Conservation (phyloP, 53 echinoderm and acorn worm genomes). For the Paracentrotus lividus region DNA sequence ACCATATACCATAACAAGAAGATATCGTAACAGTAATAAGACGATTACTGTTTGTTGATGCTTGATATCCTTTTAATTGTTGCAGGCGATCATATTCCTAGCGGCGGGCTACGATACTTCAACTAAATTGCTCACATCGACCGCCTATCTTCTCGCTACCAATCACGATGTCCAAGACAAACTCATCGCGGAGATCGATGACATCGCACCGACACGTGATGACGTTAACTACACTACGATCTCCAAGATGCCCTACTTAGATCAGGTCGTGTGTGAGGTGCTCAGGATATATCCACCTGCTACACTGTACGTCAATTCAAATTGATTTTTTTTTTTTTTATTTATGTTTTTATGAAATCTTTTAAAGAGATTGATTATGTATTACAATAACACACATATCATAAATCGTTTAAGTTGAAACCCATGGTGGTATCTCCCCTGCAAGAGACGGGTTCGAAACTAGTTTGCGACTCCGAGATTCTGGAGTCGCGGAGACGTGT, state of each 20-base stretch:
- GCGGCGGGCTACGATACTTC: conserved; percentile 41
- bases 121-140: background rate
- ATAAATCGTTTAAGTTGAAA: too few species aligned
- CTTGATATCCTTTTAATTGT: background rate
- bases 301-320: conserved; percentile 16
- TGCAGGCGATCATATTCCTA: conserved; percentile 27
- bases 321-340: too few species aligned
- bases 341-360: too few species aligned
- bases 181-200: conserved; percentile 55
- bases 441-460: too few species aligned
- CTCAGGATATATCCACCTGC: conserved; percentile 25
- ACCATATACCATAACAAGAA: too few species aligned
- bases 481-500: too few species aligned
- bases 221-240: conserved; percentile 17
- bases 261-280: conserved; percentile 16
- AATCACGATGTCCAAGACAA: conserved; percentile 31
- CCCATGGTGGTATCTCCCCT: too few species aligned
- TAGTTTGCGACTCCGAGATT: too few species aligned
- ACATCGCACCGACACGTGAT: conserved; percentile 29
- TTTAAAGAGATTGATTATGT: too few species aligned
- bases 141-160: conserved; percentile 15
- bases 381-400: too few species aligned
- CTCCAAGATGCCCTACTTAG: conserved; percentile 31
- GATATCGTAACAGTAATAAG: background rate
- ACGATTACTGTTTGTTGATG: too few species aligned